Percentiles rank a stretch among this genome's conserved stretches.
These are phyloP conservation scores for Phainopepla nitens DNA, from an alignment of 2,113 vertebrate species.

Conservation along the genomic window DNA sequence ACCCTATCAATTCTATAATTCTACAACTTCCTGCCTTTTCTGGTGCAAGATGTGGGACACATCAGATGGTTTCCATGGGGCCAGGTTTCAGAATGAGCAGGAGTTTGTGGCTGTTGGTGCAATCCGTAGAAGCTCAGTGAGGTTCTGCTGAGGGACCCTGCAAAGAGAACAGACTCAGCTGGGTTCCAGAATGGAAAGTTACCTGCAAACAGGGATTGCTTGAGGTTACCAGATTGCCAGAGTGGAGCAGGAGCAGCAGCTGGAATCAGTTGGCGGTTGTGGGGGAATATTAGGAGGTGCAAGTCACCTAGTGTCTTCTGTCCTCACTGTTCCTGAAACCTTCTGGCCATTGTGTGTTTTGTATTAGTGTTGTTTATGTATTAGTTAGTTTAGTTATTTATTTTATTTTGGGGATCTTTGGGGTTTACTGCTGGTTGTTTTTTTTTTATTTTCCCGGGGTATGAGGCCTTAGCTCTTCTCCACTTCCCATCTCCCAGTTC, in stretches of 20 bases:
- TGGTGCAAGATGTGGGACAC: neutral
- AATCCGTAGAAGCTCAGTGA: neutral
- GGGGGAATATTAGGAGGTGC: neutral
- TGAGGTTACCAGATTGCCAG: neutral
- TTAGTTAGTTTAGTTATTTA: neutral
- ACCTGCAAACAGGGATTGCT: neutral
- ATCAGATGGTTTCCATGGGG: neutral
- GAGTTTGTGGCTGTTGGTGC: neutral
- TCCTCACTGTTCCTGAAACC: neutral
- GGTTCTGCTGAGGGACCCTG: neutral
- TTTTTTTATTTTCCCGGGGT: neutral
- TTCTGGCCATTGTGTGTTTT: neutral
- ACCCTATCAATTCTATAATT: neutral
- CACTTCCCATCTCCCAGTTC: neutral
- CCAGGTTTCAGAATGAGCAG: neutral
- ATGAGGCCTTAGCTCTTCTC: neutral
- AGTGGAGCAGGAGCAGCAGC: neutral
- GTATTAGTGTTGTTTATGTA: no score
- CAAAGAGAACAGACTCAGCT: neutral
- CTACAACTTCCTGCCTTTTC: neutral
- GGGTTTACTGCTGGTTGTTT: neutral
- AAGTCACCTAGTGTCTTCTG: neutral
- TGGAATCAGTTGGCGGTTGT: neutral
- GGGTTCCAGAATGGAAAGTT: neutral
- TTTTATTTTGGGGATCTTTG: neutral